Percentiles rank a stretch among this genome's conserved stretches.
Evolutionary conservation across 2,888 invertebrate species (phyloP).

Genomic region (Drymonia ruficornis): DNA sequence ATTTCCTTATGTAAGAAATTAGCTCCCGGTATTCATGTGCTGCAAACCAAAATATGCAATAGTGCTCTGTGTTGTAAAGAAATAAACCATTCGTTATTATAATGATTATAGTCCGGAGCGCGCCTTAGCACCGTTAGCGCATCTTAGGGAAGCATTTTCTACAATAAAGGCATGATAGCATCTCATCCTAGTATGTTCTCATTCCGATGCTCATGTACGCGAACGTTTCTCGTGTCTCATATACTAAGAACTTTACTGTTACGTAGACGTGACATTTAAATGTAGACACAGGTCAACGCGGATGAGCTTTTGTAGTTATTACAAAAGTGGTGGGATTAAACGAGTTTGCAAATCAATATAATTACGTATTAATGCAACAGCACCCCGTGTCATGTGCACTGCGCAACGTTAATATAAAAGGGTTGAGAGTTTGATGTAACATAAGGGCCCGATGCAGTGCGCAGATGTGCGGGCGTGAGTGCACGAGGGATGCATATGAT

Average conservation of each 20-base stretch:
- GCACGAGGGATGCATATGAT: conserved; percentile 42
- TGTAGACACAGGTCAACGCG: conserved; percentile 6
- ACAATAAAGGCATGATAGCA: conserved; percentile 1
- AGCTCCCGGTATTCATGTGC: not conserved
- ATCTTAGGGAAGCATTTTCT: conserved; percentile 4
- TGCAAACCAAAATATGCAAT: not conserved
- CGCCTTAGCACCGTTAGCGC: not conserved
- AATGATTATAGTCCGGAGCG: conserved; percentile 3
- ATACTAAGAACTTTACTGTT: conserved; percentile 6
- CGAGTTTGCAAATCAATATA: conserved; percentile 5
- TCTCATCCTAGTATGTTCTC: conserved; percentile 1
- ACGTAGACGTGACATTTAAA: conserved; percentile 8
- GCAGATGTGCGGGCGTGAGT: conserved; percentile 60
- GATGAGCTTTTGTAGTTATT: conserved; percentile 7
- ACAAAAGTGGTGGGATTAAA: conserved; percentile 4
- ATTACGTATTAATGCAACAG: conserved; percentile 7
- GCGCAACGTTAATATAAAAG: conserved; percentile 53
- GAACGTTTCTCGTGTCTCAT: not conserved
- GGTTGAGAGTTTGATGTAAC: conserved; percentile 62
- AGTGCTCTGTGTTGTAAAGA: not conserved
- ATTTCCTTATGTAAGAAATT: conserved; percentile 8
- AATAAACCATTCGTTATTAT: not conserved
- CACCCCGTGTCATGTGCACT: conserved; percentile 40
- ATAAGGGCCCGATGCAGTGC: conserved; percentile 53
- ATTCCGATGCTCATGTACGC: not conserved